Conservation (phyloP, 2,113 vertebrate genomes). For the Sinosuthora webbiana region DNA sequence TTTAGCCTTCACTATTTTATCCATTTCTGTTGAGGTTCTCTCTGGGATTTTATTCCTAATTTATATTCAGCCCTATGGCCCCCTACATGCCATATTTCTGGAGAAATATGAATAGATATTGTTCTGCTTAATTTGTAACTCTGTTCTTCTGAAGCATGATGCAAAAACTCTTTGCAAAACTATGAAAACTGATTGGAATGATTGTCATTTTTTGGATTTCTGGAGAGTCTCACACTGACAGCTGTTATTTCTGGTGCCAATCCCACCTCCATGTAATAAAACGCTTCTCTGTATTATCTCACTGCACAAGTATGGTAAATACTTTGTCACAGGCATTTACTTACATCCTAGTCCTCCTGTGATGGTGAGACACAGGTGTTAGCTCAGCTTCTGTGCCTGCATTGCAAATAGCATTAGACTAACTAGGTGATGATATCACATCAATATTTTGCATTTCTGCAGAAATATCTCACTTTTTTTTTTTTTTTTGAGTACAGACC, state of each 20-base stretch:
- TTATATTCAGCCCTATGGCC: neutral
- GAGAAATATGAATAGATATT: neutral
- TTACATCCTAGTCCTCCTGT: constrained; percentile 16
- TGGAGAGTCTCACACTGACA: constrained; percentile 25
- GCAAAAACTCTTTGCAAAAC: neutral
- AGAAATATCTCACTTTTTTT: neutral
- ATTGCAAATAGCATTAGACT: constrained; percentile 28
- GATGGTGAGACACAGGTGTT: constrained; percentile 69
- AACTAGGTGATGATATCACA: constrained; percentile 25
- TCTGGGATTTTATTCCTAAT: neutral
- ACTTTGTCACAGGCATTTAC: constrained; percentile 58
- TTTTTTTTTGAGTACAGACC: neutral
- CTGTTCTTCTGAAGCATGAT: neutral
- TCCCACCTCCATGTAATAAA: constrained; percentile 43
- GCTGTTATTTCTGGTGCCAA: constrained; percentile 52
- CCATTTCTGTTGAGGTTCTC: neutral
- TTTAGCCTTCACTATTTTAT: neutral
- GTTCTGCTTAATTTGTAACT: neutral
- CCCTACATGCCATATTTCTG: neutral
- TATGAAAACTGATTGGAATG: neutral
- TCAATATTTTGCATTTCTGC: neutral
- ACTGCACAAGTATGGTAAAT: constrained; percentile 62
- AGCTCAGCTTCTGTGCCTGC: neutral
- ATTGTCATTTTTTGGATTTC: constrained; percentile 51
- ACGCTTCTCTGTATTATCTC: constrained; percentile 47